phyloP scores from a whole-genome alignment of 2,888 invertebrate genomes.

The Dicroscelio sp. region DNA sequence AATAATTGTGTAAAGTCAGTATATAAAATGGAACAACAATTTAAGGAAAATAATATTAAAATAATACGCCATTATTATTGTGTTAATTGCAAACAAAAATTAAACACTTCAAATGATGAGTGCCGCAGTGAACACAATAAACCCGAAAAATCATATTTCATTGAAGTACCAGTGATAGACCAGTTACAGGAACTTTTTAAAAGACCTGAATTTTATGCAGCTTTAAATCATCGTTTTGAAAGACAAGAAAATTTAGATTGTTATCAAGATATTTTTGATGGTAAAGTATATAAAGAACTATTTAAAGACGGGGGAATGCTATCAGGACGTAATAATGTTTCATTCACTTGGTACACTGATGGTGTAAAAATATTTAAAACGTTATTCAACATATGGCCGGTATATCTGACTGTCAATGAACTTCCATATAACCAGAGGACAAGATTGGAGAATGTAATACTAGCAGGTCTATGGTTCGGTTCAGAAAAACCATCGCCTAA shows the following conservation, averaged over 20 bases:
- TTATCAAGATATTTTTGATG: not conserved
- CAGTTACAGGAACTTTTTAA: not conserved
- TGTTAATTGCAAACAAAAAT: not conserved
- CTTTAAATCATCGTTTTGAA: not conserved
- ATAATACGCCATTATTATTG: not conserved
- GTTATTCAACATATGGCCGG: not conserved
- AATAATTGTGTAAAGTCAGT: not conserved
- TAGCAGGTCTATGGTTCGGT: not conserved
- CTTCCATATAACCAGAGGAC: not conserved
- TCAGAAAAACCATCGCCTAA: not conserved
- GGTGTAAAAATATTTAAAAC: conserved; percentile 8
- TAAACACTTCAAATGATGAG: not conserved
- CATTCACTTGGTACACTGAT: conserved; percentile 8
- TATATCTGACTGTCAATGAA: not conserved
- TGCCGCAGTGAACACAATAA: not conserved
- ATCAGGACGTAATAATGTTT: not conserved
- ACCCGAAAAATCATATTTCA: not conserved
- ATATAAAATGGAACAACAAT: not conserved
- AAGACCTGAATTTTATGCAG: not conserved
- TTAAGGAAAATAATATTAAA: not conserved
- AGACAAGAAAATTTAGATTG: not conserved
- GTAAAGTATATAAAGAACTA: not conserved
- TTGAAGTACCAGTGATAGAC: not conserved
- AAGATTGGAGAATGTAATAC: not conserved
- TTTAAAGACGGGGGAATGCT: not conserved